Evolutionary conservation across 2,113 vertebrate species (phyloP).

Genomic region (Fulica atra): DNA sequence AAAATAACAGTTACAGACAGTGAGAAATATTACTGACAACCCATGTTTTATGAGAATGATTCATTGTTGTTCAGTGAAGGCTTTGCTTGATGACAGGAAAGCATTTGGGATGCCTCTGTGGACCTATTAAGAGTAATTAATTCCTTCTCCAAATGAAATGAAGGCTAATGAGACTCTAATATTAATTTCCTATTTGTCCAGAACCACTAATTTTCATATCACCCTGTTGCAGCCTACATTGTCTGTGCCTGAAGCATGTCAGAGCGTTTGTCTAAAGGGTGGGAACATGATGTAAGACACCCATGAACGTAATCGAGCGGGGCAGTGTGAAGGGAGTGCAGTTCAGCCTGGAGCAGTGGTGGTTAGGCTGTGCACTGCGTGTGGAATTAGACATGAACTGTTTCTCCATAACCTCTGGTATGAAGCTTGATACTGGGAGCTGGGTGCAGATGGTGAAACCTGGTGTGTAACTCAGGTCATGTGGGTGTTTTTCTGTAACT

Average conservation of each 20-base stretch:
- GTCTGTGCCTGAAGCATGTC: not conserved
- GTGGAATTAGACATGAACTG: not conserved
- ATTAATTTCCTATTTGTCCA: not conserved
- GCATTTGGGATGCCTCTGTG: not conserved
- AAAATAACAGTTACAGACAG: not conserved
- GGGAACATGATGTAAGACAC: not conserved
- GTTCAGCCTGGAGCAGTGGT: not conserved
- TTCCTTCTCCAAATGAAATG: not conserved
- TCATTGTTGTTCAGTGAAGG: not conserved
- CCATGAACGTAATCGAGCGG: not conserved
- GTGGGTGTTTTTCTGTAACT: not conserved
- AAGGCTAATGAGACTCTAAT: not conserved
- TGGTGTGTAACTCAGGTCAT: not conserved
- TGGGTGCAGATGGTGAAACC: not conserved
- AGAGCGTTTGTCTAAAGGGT: not conserved
- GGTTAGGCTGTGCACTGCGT: not conserved
- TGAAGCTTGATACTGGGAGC: not conserved
- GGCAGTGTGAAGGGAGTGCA: not conserved
- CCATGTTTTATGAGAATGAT: not conserved
- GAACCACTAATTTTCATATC: not conserved
- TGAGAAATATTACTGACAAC: not conserved
- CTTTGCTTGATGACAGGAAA: not conserved
- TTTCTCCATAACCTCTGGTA: not conserved
- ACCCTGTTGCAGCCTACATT: not conserved
- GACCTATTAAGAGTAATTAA: constrained; percentile 5